Evolutionary conservation across 2,888 invertebrate genomes (phyloP), one percentile per base, ranked within the genome.

Genomic region (Archips xylosteana): DNA sequence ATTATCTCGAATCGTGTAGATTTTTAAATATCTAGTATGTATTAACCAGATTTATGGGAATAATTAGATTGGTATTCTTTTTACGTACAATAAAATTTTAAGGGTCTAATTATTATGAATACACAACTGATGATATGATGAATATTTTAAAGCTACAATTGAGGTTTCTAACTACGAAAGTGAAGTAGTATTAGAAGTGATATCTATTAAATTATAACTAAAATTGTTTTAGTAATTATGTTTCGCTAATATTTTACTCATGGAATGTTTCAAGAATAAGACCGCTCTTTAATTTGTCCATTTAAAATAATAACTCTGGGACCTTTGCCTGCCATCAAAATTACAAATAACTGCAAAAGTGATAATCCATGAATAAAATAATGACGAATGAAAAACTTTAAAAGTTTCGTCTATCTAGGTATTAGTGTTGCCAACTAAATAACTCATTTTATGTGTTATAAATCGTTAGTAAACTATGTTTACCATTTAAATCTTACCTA

Each of bases 101-200:
- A 54, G 49, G 3, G 51, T 73, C 73, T 75, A 76, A 71, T 76
- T 76, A 67, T 71, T 76, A 77, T 70, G 73, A 83, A 78, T 74
- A 77, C n/a, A 47, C 15, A 84, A 84, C 82, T 76, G 82, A 85
- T 85, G 87, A 86, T 89, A 89, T 88, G 87, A 85, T 78, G 74
- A 78, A 70, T 78, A 67, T 83, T 89, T 89, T 65, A 92, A 90
- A 90, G 86, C 90, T 92, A 92, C 86, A 89, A 89, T 89, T 90
- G 85, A 76, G 83, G 84, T 87, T 82, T 84, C 90, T 91, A 90
- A 82, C 89, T 91, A 92, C 78, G 78, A 34, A 70, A 3, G 74
- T 74, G 61, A 70, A 70, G 64, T 76, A 70, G 64, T 76, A 70
- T 66, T 74, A 75, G 75, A 75, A 71, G 73, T 70, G 75, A 71